Percentiles rank a stretch among this genome's conserved stretches.
Conservation (phyloP, 2,888 invertebrate genomes). For the Agonopterix alstromeriana region DNA sequence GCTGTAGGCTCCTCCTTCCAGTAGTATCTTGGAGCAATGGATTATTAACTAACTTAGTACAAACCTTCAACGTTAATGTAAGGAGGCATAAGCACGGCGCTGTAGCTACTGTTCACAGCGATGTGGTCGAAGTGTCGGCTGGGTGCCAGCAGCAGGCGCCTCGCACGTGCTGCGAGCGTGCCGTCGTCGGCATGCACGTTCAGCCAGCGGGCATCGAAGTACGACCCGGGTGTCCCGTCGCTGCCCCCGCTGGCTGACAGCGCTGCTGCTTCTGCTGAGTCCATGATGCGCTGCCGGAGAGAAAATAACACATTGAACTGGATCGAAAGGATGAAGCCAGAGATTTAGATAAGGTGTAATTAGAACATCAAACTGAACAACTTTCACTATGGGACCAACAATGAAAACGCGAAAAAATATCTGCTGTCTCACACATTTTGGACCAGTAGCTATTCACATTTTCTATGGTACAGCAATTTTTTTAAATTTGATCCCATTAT, state of each 20-base stretch:
- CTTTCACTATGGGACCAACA: too few species aligned
- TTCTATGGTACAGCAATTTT: too few species aligned
- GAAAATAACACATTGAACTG: background rate
- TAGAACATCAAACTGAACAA: too few species aligned
- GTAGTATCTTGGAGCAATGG: too few species aligned
- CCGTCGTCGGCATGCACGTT: constrained; percentile 88
- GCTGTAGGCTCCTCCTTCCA: too few species aligned
- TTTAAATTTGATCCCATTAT: too few species aligned
- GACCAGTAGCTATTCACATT: too few species aligned
- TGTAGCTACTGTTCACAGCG: constrained; percentile 88
- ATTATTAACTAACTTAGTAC: background rate
- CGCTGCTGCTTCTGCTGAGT: constrained; percentile 92
- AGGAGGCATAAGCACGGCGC: constrained; percentile 92
- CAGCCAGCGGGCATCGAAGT: constrained; percentile 89
- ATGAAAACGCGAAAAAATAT: too few species aligned
- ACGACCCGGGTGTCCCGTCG: constrained; percentile 76
- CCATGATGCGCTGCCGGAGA: constrained; percentile 86
- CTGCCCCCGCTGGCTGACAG: constrained; percentile 71
- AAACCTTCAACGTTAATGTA: constrained; percentile 82
- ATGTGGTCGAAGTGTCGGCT: constrained; percentile 92
- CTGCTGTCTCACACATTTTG: too few species aligned
- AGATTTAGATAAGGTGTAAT: too few species aligned
- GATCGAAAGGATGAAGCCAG: too few species aligned
- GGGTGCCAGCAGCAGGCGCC: constrained; percentile 83
- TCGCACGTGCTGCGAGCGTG: constrained; percentile 81